Conservation (phyloP, 2,113 vertebrate genomes). For the Gambusia holbrooki region DNA sequence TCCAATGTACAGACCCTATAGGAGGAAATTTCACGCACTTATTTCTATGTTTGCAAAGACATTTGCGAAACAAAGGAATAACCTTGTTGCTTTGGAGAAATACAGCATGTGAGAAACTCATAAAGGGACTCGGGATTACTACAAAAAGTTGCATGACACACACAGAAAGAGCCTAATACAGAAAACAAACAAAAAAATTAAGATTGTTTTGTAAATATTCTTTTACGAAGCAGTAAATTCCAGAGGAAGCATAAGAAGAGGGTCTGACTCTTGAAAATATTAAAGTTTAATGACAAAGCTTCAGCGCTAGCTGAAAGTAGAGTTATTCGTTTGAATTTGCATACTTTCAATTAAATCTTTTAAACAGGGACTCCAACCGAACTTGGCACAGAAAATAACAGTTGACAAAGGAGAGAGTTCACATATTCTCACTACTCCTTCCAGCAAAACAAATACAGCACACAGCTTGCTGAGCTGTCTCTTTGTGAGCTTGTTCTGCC, state of each 20-base stretch:
- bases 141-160: too few relatives aligned
- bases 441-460: conserved; percentile 12
- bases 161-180: too few relatives aligned
- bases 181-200: too few relatives aligned
- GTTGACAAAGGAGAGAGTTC: background rate
- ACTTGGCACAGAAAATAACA: background rate
- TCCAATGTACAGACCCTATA: background rate
- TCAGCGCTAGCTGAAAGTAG: background rate
- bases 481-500: conserved; percentile 6
- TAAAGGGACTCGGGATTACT: too few relatives aligned
- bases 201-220: too few relatives aligned
- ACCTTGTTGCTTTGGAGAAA: too few relatives aligned
- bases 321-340: background rate
- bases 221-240: too few relatives aligned
- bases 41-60: too few relatives aligned
- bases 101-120: too few relatives aligned
- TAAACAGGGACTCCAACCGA: background rate
- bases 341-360: background rate
- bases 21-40: background rate
- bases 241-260: too few relatives aligned
- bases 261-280: too few relatives aligned
- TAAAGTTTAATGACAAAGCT: background rate
- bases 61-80: too few relatives aligned
- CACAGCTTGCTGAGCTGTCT: background rate
- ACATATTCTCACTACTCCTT: conserved; percentile 1